Evolutionary conservation across 2,888 invertebrate species (phyloP), one percentile per base, ranked within the genome.

Genomic region (Iphiclides podalirius): DNA sequence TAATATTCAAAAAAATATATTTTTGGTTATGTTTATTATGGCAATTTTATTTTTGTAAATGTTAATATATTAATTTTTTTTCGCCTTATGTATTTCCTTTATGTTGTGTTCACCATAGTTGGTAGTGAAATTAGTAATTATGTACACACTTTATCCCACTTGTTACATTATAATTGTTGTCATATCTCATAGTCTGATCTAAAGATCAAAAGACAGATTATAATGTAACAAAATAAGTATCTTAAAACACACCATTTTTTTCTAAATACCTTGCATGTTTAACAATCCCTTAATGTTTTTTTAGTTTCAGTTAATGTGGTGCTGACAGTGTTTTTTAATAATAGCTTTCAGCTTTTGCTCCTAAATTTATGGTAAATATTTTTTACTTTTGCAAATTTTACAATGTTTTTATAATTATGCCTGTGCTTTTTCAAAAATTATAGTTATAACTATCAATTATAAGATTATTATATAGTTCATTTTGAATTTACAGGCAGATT

Each of bases 401-500:
- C n/a, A 20, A 52, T n/a, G n/a, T 33, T 40, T 28, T 12, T 41
- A 14, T 31, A 13, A 53, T 50, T 47, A 52, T 52, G 38, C 14
- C 15, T 16, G 13, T 38, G 38, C 39, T 20, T 11, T 7, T n/a
- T 35, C n/a, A n/a, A n/a, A n/a, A n/a, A n/a, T n/a, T n/a, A n/a
- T n/a, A n/a, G n/a, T n/a, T n/a, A n/a, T n/a, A n/a, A n/a, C n/a
- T n/a, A n/a, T n/a, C n/a, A n/a, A n/a, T n/a, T n/a, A n/a, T n/a
- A n/a, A n/a, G n/a, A n/a, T n/a, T n/a, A n/a, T n/a, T n/a, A n/a
- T n/a, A n/a, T n/a, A n/a, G n/a, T n/a, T n/a, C n/a, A n/a, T 31
- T 3, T 31, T 31, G 1, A 1, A 31, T n/a, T 72, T 72, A 26
- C 70, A 89, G 78, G 95, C 95, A 0, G 95, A 95, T 72, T 95